Percentiles rank a stretch among this genome's conserved stretches.
Evolutionary conservation across 2,113 vertebrate species (phyloP).

Genomic region (Promerops cafer): DNA sequence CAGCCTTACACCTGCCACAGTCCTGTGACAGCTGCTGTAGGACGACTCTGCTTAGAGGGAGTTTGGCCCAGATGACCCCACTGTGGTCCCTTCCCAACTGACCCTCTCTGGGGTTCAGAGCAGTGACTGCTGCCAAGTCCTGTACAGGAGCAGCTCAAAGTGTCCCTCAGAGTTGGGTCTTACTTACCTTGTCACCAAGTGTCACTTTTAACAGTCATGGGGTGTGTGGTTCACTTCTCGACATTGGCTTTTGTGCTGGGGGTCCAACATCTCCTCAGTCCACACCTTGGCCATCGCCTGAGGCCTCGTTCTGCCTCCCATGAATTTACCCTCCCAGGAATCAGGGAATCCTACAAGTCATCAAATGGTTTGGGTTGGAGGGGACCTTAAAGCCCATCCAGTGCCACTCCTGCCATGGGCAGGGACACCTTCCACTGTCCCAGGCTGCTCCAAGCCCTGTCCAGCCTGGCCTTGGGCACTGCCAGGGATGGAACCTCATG

Average conservation of each 20-base stretch:
- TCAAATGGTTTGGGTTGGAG: neutral
- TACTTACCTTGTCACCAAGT: neutral
- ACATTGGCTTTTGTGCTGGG: neutral
- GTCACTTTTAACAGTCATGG: neutral
- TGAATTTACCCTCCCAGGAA: neutral
- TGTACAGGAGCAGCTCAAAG: neutral
- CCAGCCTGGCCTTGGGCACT: neutral
- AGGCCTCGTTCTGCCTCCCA: rapidly evolving
- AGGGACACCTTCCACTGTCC: neutral
- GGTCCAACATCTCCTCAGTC: neutral
- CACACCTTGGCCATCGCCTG: rapidly evolving
- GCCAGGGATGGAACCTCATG: neutral
- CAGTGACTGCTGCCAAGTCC: neutral
- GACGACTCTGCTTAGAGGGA: rapidly evolving
- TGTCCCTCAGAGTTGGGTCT: neutral
- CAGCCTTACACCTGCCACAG: rapidly evolving
- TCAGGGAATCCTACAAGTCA: neutral
- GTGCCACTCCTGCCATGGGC: neutral
- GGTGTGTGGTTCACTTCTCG: neutral
- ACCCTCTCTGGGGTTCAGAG: neutral
- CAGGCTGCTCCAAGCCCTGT: rapidly evolving
- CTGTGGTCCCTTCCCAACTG: neutral
- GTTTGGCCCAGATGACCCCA: neutral
- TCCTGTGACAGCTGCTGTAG: neutral
- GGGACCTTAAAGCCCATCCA: neutral